These are phyloP conservation scores for Scaptomyza cyrtandrae DNA, from an alignment of 2,888 invertebrate genomes.

Conservation along the genomic window DNA sequence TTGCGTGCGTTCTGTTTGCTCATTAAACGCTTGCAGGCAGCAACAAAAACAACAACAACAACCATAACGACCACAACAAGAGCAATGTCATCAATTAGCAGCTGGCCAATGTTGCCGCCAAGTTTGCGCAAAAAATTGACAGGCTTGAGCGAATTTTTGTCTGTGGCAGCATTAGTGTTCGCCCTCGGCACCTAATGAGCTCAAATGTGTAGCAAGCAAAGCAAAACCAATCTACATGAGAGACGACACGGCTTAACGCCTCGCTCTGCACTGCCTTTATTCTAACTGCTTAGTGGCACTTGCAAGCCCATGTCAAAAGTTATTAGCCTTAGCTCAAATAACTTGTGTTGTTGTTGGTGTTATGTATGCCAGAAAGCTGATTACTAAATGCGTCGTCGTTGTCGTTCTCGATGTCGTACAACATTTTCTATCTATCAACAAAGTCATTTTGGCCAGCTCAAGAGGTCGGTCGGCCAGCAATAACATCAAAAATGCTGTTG, in stretches of 20 bases:
- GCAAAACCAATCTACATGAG: conserved; percentile 43
- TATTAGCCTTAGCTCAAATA: conserved; percentile 71
- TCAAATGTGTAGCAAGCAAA: conserved; percentile 41
- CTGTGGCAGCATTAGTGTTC: conserved; percentile 11
- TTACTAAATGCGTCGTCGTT: conserved; percentile 63
- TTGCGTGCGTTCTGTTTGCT: conserved; percentile 80
- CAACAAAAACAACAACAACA: conserved; percentile 19
- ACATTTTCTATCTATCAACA: conserved; percentile 66
- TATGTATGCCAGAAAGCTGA: conserved; percentile 73
- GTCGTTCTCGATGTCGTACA: conserved; percentile 13
- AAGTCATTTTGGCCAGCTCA: conserved; percentile 67
- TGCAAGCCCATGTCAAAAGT: conserved; percentile 77
- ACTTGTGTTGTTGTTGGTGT: conserved; percentile 53
- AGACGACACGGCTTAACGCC: conserved; percentile 16
- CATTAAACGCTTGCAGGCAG: conserved; percentile 75
- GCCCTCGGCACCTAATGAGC: conserved; percentile 66
- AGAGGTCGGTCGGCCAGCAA: conserved; percentile 35
- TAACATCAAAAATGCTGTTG: conserved; percentile 59
- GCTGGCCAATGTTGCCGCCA: conserved; percentile 47
- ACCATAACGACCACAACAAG: conserved; percentile 17
- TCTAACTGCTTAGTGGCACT: conserved; percentile 57
- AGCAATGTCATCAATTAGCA: conserved; percentile 74
- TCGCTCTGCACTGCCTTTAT: not conserved
- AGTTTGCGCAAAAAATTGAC: conserved; percentile 77
- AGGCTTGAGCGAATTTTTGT: conserved; percentile 44